A percentile compares a stretch with the other conserved stretches of the same genome.
Conservation (phyloP, 2,888 invertebrate species). For the Falcaria lacertinaria region DNA sequence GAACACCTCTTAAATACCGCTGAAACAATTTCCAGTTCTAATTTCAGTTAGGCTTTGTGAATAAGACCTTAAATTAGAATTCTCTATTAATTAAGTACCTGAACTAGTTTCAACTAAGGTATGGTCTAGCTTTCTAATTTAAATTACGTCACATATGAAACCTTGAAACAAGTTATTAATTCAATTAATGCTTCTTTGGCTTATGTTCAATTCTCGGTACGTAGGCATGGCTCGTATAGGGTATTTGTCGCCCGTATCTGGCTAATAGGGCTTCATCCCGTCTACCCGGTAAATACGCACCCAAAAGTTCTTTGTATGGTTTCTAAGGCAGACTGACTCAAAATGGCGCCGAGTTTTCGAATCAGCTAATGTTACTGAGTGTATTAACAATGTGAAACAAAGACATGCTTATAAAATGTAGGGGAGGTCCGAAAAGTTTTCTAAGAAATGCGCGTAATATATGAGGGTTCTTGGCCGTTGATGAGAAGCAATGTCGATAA, state of each 20-base stretch:
- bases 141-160: neutral
- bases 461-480: constrained; percentile 18
- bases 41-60: neutral
- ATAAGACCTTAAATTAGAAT: neutral
- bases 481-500: constrained; percentile 31
- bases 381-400: constrained; percentile 29
- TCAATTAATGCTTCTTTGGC: constrained; percentile 21
- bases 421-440: constrained; percentile 18
- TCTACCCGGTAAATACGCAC: constrained; percentile 50
- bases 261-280: constrained; percentile 51
- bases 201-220: constrained; percentile 35
- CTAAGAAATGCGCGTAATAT: constrained; percentile 24
- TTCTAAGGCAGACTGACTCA: constrained; percentile 55
- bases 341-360: constrained; percentile 60
- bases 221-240: constrained; percentile 35
- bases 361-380: constrained; percentile 23
- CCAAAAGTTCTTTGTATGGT: constrained; percentile 55
- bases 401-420: constrained; percentile 19
- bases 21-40: neutral
- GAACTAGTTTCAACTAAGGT: neutral
- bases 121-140: neutral
- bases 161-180: constrained; percentile 10
- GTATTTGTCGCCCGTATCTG: constrained; percentile 35
- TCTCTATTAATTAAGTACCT: neutral
- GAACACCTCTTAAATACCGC: neutral